Evolutionary conservation across 2,797 vertebrate species (phyloP), one percentile per base, ranked within the genome.

Genomic region (Ispidina lecontei): DNA sequence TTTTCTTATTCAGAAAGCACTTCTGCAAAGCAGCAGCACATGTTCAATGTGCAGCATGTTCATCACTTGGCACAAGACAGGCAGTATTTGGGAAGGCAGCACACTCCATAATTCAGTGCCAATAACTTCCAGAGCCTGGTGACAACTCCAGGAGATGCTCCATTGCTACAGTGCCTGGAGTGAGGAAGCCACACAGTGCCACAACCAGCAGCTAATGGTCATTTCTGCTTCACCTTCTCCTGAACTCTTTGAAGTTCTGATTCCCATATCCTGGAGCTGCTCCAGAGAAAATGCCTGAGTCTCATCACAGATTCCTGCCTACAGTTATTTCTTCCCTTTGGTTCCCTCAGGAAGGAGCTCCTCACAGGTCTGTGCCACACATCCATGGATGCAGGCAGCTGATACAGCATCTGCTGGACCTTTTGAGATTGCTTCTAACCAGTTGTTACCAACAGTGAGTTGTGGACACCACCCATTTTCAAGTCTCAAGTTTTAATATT

Each of bases 91-190:
- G 67, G 85, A 87, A 92, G 76, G 55, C 76, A 90, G 73, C 55
- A 91, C 76, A 43, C 90, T 93, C 90, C 83, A 86, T 92, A 92
- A 94, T 91, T 75, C 93, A 92, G 70, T 55, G 70, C n/a, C 26
- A 1, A 43, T 76, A 94, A 67, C 83, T 85, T 80, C 28, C 41
- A 49, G 21, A 79, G 39, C 63, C 44, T 23, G 33, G 85, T 51
- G 71, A 72, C 14, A 88, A 77, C 87, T 29, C 77, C 87, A 93
- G 84, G 81, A 93, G 86, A 88, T 2, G 13, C 65, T 56, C n/a
- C 72, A 29, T 22, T 84, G 71, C 58, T 31, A 28, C 59, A 74
- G 46, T 26, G 22, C 21, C 63, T 56, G 29, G 6, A 62, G 77
- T 77, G 81, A 90, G 74, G 73, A 75, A 86, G 87, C 17, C 18